Base-by-base conservation (phyloP, 2,113 vertebrate genomes). In the Cochlearius cochlearius region DNA sequence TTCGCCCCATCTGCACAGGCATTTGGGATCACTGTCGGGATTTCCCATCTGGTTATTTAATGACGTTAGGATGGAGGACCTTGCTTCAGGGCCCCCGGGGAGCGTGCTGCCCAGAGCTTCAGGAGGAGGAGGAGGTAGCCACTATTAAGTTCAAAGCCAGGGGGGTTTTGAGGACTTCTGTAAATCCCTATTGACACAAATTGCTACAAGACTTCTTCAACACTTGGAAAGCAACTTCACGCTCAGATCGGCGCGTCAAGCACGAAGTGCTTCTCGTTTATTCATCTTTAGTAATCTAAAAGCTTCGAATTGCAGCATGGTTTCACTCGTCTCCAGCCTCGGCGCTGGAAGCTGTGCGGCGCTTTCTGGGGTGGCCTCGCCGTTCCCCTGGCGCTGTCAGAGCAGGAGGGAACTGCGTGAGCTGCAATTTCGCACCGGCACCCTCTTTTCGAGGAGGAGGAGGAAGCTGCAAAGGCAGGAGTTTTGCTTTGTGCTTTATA, bases 341-440 rank as follows among this genome's bases (percentile, higher is more conserved):
- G 5, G 38, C 5, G 0, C 10, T 32, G 25, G 81, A 10, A 49
- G 27, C 9, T 17, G 45, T 2, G 30, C 2, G 21, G 34, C 45
- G 80, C 5, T 68, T 79, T 69, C 77, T 41, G 47, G 67, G 67
- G 26, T 30, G 79, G 19, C 3, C 10, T 47, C 41, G 36, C 22
- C 7, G 2, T 41, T 86, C 18, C 29, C 45, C 39, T 30, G 83
- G 52, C 32, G 21, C 39, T 39, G 71, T 13, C 16, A 6, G 88
- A 45, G 90, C 47, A 39, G 23, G 53, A 50, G 49, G 58, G 60
- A 39, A 2, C 15, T 9, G 79, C 41, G 4, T 5, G 47, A 76
- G 80, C 86, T 26, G 63, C 53, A 5, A 4, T 29, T 68, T 8
- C 0, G 0, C 27, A 8, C 20, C 1, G 1, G 23, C 29, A 3